These are phyloP conservation scores for Chouioia cunea DNA, from an alignment of 2,888 invertebrate genomes.

Conservation along the genomic window DNA sequence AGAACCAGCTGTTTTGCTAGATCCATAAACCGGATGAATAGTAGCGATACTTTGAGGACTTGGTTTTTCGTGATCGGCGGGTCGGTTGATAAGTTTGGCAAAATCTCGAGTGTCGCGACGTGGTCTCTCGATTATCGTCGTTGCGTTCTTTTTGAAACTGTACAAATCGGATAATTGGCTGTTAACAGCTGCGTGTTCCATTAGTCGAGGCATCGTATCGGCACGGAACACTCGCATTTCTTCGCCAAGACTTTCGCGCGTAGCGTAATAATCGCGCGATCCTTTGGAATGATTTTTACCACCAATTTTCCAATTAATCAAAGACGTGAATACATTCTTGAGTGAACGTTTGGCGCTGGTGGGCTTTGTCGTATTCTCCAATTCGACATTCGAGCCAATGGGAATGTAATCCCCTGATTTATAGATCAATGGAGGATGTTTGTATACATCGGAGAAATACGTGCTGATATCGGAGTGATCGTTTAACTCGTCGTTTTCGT, in stretches of 20 bases:
- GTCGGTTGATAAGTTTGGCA: slow-evolving; percentile 11
- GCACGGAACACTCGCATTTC: slow-evolving; percentile 44
- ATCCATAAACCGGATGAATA: slow-evolving; percentile 47
- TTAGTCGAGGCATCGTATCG: slow-evolving; percentile 42
- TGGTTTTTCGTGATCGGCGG: neutral
- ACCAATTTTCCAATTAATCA: slow-evolving; percentile 44
- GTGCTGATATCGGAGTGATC: neutral
- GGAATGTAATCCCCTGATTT: too few species aligned
- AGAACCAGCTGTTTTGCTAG: slow-evolving; percentile 16
- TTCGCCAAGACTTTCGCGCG: slow-evolving; percentile 46
- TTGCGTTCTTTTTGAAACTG: too few species aligned
- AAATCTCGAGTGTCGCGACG: slow-evolving; percentile 13
- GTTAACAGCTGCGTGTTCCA: slow-evolving; percentile 17
- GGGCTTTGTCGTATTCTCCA: neutral
- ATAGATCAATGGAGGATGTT: too few species aligned
- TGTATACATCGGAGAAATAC: slow-evolving; percentile 1
- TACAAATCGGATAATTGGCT: neutral
- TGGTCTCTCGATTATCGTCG: too few species aligned
- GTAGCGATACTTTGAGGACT: slow-evolving; percentile 40
- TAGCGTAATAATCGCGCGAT: slow-evolving; percentile 41
- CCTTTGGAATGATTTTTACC: slow-evolving; percentile 30
- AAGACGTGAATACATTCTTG: slow-evolving; percentile 46
- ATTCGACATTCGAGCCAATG: neutral
- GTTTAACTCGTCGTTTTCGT: slow-evolving; percentile 1
- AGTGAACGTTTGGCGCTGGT: slow-evolving; percentile 35